phyloP scores from a whole-genome alignment of 2,113 vertebrate species.

The Vidua chalybeata region DNA sequence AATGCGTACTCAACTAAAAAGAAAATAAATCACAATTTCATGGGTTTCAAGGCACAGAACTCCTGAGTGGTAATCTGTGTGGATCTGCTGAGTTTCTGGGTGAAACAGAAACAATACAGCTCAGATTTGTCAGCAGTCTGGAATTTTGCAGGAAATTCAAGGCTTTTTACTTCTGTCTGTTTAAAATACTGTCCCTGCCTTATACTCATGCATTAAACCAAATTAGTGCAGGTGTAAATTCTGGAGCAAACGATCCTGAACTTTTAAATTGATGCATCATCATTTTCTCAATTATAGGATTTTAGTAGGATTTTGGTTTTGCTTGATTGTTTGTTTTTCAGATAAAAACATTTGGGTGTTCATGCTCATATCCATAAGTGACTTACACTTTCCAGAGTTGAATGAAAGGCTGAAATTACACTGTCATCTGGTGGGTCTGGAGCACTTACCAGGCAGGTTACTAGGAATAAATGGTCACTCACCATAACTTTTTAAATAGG shows the following conservation, averaged over 20 bases:
- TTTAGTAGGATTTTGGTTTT: neutral
- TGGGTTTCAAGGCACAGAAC: neutral
- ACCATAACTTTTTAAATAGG: neutral
- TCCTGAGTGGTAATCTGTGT: neutral
- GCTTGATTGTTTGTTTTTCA: neutral
- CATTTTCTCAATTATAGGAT: neutral
- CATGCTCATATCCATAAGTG: neutral
- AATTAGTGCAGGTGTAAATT: neutral
- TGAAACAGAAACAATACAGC: neutral
- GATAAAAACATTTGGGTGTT: neutral
- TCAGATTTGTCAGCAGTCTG: neutral
- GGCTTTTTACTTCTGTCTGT: neutral
- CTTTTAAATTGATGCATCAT: neutral
- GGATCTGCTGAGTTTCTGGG: neutral
- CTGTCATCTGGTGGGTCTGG: neutral
- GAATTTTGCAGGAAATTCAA: neutral
- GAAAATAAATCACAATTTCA: neutral
- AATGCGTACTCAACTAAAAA: neutral
- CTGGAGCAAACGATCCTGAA: neutral
- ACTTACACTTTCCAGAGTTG: neutral
- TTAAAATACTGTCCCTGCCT: neutral
- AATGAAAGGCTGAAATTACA: neutral
- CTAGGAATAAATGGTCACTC: neutral
- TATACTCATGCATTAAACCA: neutral
- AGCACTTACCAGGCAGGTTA: neutral